Base-by-base conservation (phyloP, 2,888 invertebrate genomes). In the Leptopilina myrica region DNA sequence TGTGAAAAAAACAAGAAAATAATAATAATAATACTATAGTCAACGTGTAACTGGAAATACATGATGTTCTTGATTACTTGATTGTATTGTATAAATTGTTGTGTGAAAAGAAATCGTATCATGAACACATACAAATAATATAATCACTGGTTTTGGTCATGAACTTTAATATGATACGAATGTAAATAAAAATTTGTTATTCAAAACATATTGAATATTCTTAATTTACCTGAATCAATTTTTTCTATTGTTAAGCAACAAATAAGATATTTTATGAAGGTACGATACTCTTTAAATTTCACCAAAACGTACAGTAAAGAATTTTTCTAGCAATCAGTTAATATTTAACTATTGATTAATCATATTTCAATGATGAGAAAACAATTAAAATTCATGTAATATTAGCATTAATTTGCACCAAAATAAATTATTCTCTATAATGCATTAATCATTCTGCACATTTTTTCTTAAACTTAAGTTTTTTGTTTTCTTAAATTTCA, bases 181-280 rank as follows among this genome's bases (percentile, higher is more conserved):
- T 90, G 89, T 90, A 89, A 90, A 90, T 90, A 90, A 90, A 33
- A 89, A 85, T 90, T 90, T 90, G 89, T 90, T 90, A 90, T 89
- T 89, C 85, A 86, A 88, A 82, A 83, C 82, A 83, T 83, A 84
- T 77, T 78, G 81, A 40, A 66, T 12, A 53, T 78, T 77, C 49
- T 59, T 20, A 43, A 66, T 26, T n/a, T 1, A 56, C 26, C 40
- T 7, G 43, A 43, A 43, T 20, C 53, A 3, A 8, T 15, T 9
- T 20, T 62, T 62, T 20, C 20, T 62, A 2, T 62, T 62, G 20
- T 62, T 2, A 62, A 62, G 7, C 20, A 8, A 20, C 9, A 9
- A 59, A 59, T 62, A 1, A 62, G 20, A 20, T 7, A 43, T 43
- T 43, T 43, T 8, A 8, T 7, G 0, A 33, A 33, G 33, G 33